phyloP scores from a whole-genome alignment of 2,113 vertebrate genomes.

The Sander vitreus region DNA sequence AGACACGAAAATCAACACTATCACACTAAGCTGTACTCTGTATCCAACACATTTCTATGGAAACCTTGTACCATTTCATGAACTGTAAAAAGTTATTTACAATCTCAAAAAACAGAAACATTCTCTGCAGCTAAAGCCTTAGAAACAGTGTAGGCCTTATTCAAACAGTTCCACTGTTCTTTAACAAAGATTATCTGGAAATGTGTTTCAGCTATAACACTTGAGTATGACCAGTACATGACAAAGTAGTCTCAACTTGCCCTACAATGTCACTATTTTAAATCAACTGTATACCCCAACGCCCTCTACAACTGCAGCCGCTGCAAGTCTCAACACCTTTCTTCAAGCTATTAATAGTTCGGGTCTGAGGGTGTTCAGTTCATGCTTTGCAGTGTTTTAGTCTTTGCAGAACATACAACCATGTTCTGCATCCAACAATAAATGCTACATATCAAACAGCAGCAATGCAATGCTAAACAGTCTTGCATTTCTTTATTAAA shows the following conservation, averaged over 20 bases:
- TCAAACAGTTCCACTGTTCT: neutral
- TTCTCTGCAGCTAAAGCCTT: neutral
- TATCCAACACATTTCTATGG: neutral
- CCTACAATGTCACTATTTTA: neutral
- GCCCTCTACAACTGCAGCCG: conserved; percentile 19
- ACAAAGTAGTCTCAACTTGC: neutral
- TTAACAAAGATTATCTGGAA: neutral
- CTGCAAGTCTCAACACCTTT: conserved; percentile 38
- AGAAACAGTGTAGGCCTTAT: neutral
- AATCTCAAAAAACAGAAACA: neutral
- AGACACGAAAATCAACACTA: neutral
- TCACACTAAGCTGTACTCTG: neutral
- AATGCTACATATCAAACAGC: neutral
- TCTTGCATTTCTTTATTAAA: neutral
- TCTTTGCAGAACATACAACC: conserved; percentile 6
- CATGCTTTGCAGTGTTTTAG: conserved; percentile 16
- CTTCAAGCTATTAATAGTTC: conserved; percentile 54
- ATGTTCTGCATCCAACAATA: conserved; percentile 1
- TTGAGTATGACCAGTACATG: neutral
- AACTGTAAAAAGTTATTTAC: neutral
- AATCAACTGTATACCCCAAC: neutral
- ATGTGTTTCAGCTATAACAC: neutral
- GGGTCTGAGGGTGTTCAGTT: conserved; percentile 18
- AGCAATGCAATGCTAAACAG: neutral
- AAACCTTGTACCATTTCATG: neutral